These are phyloP conservation scores for Eupithecia tripunctaria DNA, from an alignment of 2,888 invertebrate genomes.

Conservation along the genomic window DNA sequence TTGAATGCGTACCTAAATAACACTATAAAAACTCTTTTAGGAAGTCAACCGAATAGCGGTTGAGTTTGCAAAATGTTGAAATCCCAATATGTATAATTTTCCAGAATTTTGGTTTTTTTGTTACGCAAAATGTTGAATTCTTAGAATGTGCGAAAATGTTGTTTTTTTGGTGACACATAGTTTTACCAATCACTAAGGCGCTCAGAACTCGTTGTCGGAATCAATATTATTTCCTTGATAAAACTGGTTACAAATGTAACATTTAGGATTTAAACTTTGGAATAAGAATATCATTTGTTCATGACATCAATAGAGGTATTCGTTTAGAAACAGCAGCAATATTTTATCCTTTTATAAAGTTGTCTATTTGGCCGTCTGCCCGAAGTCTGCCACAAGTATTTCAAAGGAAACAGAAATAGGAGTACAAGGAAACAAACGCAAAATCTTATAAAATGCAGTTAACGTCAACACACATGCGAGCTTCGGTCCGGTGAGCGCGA, in stretches of 20 bases:
- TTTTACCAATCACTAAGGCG: too few relatives aligned
- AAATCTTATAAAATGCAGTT: conserved; percentile 78
- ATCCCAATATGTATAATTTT: too few relatives aligned
- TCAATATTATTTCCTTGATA: too few relatives aligned
- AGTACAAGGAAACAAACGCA: conserved; percentile 71
- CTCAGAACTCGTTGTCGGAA: too few relatives aligned
- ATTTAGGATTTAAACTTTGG: conserved; percentile 19
- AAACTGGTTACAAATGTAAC: neutral
- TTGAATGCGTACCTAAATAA: neutral
- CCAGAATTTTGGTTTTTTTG: too few relatives aligned
- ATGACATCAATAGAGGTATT: conserved; percentile 59
- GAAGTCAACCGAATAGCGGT: too few relatives aligned
- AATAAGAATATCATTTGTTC: conserved; percentile 50
- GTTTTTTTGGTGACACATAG: too few relatives aligned
- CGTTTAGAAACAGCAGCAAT: conserved; percentile 62
- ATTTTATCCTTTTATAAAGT: conserved; percentile 72
- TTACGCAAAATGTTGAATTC: too few relatives aligned
- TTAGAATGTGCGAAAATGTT: too few relatives aligned
- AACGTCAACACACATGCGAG: conserved; percentile 74
- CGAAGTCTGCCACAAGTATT: conserved; percentile 68
- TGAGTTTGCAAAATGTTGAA: too few relatives aligned
- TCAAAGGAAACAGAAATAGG: conserved; percentile 71
- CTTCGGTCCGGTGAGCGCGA: conserved; percentile 60
- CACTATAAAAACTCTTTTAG: neutral
- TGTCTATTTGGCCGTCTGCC: conserved; percentile 77